Conservation (phyloP, 1,140 invertebrate species). For the Hypsibius dujardini region DNA sequence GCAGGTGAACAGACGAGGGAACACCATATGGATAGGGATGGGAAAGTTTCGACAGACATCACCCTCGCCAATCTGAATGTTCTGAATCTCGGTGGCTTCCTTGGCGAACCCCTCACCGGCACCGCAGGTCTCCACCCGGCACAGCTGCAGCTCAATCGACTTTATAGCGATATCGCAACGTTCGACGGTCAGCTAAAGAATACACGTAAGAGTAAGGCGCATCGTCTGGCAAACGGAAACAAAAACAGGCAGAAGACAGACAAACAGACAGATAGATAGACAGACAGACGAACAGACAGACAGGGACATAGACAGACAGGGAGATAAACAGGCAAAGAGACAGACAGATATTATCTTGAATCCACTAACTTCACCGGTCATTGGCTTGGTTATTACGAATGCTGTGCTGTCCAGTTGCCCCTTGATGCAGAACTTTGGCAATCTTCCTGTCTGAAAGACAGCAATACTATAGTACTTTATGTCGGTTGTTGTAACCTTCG, state of each 20-base stretch:
- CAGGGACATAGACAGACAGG: no score
- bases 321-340: no score
- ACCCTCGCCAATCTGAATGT: constrained; percentile 87
- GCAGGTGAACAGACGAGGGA: constrained; percentile 84
- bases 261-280: no score
- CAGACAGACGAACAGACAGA: no score
- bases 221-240: constrained; percentile 17
- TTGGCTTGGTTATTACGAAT: constrained; percentile 62
- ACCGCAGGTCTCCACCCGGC: constrained; percentile 84
- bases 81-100: constrained; percentile 95
- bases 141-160: constrained; percentile 81
- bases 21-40: constrained; percentile 85
- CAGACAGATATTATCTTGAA: no score
- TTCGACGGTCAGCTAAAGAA: constrained; percentile 47
- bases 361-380: constrained; percentile 58
- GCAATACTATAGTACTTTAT: not conserved
- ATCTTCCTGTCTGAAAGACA: constrained; percentile 38
- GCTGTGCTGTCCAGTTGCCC: constrained; percentile 62
- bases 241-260: not conserved
- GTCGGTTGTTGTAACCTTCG: no score
- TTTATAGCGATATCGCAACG: constrained; percentile 60
- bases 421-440: constrained; percentile 63
- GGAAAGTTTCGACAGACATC: constrained; percentile 58
- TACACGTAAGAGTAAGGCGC: constrained; percentile 18
- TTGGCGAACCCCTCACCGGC: constrained; percentile 80